These are phyloP conservation scores for Rafetus swinhoei DNA, from an alignment of 2,113 vertebrate species.

Conservation along the genomic window DNA sequence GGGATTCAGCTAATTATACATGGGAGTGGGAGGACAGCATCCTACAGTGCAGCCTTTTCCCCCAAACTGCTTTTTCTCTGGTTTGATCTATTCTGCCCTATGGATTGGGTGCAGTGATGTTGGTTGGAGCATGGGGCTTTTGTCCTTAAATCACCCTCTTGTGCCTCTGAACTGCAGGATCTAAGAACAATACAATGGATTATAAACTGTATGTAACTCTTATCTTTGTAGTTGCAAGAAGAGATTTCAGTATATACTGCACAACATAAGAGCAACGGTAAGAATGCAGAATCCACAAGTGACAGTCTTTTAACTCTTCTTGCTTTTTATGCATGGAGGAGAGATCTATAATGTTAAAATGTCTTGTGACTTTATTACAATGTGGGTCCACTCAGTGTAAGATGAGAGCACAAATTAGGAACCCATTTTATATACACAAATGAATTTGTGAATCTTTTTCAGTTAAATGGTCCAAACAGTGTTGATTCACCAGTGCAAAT, in stretches of 20 bases:
- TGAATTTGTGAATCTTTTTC: background rate
- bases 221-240: background rate
- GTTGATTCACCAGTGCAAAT: background rate
- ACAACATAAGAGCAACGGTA: background rate
- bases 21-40: background rate
- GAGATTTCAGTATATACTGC: background rate
- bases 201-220: fast-evolving
- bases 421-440: background rate
- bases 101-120: background rate
- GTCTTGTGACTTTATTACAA: background rate
- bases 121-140: background rate
- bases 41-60: background rate
- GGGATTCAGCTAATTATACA: background rate
- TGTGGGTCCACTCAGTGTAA: background rate
- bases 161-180: background rate
- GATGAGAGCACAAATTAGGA: background rate
- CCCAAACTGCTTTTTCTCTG: background rate
- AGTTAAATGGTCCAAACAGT: background rate
- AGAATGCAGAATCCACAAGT: constrained; percentile 37
- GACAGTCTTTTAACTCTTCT: background rate
- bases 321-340: background rate
- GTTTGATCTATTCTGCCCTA: background rate
- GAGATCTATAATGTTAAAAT: background rate
- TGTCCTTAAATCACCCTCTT: background rate
- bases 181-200: background rate